Percentiles rank a stretch among this genome's conserved stretches.
phyloP scores from a whole-genome alignment of 1,140 invertebrate genomes.

The Leguminivora glycinivorella region DNA sequence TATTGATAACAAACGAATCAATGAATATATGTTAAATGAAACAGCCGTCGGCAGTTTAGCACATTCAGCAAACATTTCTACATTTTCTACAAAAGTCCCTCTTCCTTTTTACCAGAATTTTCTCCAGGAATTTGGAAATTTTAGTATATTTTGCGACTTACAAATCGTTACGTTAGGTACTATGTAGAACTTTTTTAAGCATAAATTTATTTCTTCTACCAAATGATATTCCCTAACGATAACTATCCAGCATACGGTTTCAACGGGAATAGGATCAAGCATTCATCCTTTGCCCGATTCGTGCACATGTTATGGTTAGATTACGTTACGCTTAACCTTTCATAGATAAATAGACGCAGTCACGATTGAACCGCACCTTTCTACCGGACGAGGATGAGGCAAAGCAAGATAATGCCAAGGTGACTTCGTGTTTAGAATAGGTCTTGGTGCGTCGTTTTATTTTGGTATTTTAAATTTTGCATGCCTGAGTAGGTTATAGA shows the following conservation, averaged over 20 bases:
- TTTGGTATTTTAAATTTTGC: too few relatives aligned
- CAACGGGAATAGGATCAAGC: background rate
- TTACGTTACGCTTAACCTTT: conserved; percentile 2
- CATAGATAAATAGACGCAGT: background rate
- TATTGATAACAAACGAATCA: too few relatives aligned
- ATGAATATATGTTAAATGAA: too few relatives aligned
- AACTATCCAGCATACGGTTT: background rate
- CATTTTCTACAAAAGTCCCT: too few relatives aligned
- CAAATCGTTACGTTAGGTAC: too few relatives aligned
- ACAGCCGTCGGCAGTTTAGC: too few relatives aligned
- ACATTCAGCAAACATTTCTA: too few relatives aligned
- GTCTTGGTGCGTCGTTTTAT: background rate
- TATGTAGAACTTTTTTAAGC: too few relatives aligned
- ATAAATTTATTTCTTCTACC: background rate
- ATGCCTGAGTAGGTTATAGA: too few relatives aligned
- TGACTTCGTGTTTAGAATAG: background rate
- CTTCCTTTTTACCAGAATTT: too few relatives aligned
- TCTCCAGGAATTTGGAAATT: too few relatives aligned
- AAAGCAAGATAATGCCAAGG: conserved; percentile 6
- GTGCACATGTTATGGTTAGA: conserved; percentile 6
- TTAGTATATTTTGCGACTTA: too few relatives aligned
- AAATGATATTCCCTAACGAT: background rate
- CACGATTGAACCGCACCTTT: background rate
- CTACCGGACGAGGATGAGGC: background rate
- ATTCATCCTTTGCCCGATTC: conserved; percentile 6